Evolutionary conservation across 2,797 vertebrate genomes (phyloP), one percentile per base, ranked within the genome.

Genomic region (Sciurus vulgaris): DNA sequence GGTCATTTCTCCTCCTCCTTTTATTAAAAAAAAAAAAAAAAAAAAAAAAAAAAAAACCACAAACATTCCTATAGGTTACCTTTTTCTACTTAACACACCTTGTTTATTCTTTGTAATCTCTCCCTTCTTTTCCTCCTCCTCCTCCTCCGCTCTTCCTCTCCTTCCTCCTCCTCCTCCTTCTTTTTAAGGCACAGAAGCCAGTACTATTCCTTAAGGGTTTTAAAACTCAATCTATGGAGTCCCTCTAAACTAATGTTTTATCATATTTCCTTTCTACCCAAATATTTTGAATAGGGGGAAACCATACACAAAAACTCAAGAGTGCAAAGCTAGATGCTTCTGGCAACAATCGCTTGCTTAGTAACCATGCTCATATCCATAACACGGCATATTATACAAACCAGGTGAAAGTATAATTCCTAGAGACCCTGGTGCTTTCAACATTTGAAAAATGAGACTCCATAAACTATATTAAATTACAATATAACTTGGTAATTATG

Each of bases 391-490:
- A 94, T 97, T 95, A 82, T 96, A 93, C 70, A 96, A 96, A 97
- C 94, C 96, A 96, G 97, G 96, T 96, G 97, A 96, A 97, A 98
- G 97, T 98, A 91, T 87, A 98, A 97, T 78, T 94, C 97, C 94
- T 96, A 93, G 97, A 83, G 96, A 97, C 95, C 96, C 93, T 94
- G 98, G 97, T 98, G 98, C 98, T 98, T 97, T 97, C 65, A 72
- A 78, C 86, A 49, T 96, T 97, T 97, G 92, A 97, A 93, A 97
- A 97, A 96, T 49, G 17, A 95, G 94, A 96, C 91, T 97, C 97
- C 96, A 96, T 96, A 93, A 96, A 90, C 35, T 81, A 89, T 97
- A 98, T 92, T 84, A 97, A 98, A 98, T 97, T 97, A 97, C n/a
- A 98, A 96, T 93, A 96, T 89, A 97, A 97, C 74, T 59, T 93